These are phyloP conservation scores for Apoda limacodes DNA, from an alignment of 2,888 invertebrate genomes.

Conservation along the genomic window DNA sequence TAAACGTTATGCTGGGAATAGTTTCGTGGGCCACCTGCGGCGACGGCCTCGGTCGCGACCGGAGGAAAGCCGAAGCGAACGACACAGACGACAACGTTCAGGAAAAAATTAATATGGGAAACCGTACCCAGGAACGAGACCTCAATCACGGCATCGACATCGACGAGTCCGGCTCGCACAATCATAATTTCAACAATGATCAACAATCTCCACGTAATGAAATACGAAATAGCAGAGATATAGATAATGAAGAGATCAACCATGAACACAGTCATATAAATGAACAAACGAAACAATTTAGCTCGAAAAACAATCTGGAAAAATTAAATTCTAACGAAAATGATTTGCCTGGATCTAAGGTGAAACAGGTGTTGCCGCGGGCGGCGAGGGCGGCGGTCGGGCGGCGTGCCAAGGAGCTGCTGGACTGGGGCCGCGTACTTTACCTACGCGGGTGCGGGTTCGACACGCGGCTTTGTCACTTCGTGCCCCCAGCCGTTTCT, in stretches of 20 bases:
- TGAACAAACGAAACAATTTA: neutral
- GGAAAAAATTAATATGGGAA: neutral
- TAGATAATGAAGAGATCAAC: no score
- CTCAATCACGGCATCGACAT: neutral
- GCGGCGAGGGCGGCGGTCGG: conserved; percentile 62
- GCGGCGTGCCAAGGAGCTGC: conserved; percentile 77
- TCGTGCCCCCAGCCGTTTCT: conserved; percentile 74
- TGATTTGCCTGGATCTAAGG: no score
- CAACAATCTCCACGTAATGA: neutral
- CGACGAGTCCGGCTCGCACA: neutral
- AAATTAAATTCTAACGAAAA: no score
- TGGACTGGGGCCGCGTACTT: conserved; percentile 80
- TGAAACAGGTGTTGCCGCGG: neutral
- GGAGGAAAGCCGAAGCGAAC: conserved; percentile 12
- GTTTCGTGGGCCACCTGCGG: conserved; percentile 94
- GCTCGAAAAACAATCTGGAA: neutral
- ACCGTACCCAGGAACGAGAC: neutral
- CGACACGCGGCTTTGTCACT: conserved; percentile 72
- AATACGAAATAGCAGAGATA: no score
- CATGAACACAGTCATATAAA: no score
- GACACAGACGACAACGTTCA: no score
- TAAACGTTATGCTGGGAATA: conserved; percentile 81
- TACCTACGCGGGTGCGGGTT: conserved; percentile 72
- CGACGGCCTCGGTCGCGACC: conserved; percentile 69
- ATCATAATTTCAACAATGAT: neutral